Base-by-base conservation (phyloP, 2,888 invertebrate species). In the Craniophora ligustri region DNA sequence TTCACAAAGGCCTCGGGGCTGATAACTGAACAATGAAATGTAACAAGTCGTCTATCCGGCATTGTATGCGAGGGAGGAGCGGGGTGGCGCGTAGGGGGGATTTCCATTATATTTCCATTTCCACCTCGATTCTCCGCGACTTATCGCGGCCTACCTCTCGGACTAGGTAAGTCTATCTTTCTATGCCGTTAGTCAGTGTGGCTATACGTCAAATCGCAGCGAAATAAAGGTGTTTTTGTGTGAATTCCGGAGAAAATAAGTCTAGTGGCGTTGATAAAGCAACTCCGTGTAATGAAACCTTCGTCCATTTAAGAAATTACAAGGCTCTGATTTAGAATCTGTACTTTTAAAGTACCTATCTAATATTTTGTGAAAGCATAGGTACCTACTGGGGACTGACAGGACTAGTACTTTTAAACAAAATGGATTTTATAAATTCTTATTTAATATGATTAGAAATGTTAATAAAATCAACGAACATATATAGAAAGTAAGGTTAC, bases 1-100 rank as follows among this genome's bases (percentile, higher is more conserved):
- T 84, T 82, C 89, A 92, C 92, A 92, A 93, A 92, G 84, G 92
- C 91, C 91, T 83, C 77, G 80, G 82, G 86, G 77, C 91, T 92
- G 93, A 93, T 93, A 93, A 91, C 92, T 91, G 92, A 92, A 93
- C 93, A 93, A 92, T 93, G 93, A 92, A 92, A 92, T 91, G 93
- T 92, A 92, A 92, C 92, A 91, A 93, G 92, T 92, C 92, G 92
- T 92, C 90, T 88, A 88, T 91, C 87, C 89, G 82, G 87, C 91
- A 93, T 93, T 93, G 93, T 92, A 84, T 82, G 86, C 78, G 78
- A 73, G 70, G 70, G 80, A 74, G 74, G 78, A 66, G 67, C 71
- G 59, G 48, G 61, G 72, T 65, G 65, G 75, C 61, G 68, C 56
- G 57, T 58, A 60, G 76, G 84, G 80, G 84, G 84, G 83, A 82